Evolutionary conservation across 2,888 invertebrate genomes (phyloP), one percentile per base, ranked within the genome.

Genomic region (Lepeophtheirus nordmannii): DNA sequence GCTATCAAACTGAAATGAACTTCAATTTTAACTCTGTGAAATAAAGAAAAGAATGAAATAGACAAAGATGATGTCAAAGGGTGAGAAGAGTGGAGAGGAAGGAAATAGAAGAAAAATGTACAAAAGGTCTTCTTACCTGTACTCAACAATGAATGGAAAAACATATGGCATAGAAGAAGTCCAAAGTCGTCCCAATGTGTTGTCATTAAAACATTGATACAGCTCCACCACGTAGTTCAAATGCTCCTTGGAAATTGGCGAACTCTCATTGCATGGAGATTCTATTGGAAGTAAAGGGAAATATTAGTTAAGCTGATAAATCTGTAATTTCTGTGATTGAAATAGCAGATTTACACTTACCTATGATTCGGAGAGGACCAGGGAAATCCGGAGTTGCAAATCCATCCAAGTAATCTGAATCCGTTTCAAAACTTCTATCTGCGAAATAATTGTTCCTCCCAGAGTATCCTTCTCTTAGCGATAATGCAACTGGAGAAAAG

Each of bases 121-220:
- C 67, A 39, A 68, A 11, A 46, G 10, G 67, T 14, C 7, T 66
- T 10, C 23, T 10, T 71, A 78, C 79, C 79, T 79, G 73, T 80
- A 80, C 70, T 80, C 79, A 1, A 80, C 78, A 62, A 80, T 78
- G 71, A 80, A 80, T 1, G 80, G 80, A 71, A 80, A 79, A 1
- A 80, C 74, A 69, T 79, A 79, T 1, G 80, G 80, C 75, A 78
- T 78, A 22, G 80, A 79, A 8, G 78, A 77, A 0, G 78, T 78
- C 80, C 80, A 80, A 53, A 80, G 73, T 68, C 79, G 78, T 1
- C 80, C 80, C 39, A 80, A 72, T 0, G 80, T 77, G 68, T 80
- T 80, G 37, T 79, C 78, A 68, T 80, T 79, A 41, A 80, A 73
- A 68, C 80, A 80, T 61, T 77, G 75, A 69, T 80, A 78, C 17